Conservation (phyloP, 2,797 vertebrate species). For the Chiroxiphia lanceolata region DNA sequence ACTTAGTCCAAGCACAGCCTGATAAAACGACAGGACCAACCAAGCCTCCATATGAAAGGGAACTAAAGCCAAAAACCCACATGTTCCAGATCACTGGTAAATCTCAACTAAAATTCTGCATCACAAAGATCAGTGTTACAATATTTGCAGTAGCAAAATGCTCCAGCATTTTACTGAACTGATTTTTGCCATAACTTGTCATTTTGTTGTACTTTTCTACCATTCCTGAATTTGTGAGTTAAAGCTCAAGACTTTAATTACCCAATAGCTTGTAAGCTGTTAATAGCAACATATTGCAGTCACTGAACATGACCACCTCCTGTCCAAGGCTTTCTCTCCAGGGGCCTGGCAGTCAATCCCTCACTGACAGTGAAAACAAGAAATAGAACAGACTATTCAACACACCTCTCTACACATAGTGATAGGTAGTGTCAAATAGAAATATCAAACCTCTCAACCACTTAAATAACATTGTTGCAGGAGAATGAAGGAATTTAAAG, state of each 20-base stretch:
- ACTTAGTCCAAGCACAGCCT: neutral
- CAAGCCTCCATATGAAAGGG: fast-evolving
- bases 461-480: neutral
- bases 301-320: neutral
- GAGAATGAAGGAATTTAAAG: neutral
- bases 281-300: neutral
- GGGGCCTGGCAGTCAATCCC: neutral
- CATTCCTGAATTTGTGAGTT: neutral
- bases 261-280: neutral
- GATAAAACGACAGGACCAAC: neutral
- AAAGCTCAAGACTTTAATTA: neutral
- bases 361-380: neutral
- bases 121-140: neutral
- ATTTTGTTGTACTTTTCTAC: neutral
- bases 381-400: neutral
- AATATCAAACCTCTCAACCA: neutral
- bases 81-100: neutral
- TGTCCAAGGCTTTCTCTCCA: neutral
- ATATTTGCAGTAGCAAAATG: neutral
- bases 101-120: neutral
- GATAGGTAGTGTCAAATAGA: neutral
- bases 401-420: neutral
- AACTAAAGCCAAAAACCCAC: neutral
- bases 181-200: neutral
- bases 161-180: neutral